Conservation (phyloP, 2,888 invertebrate species). For the Drosophila anomalata region DNA sequence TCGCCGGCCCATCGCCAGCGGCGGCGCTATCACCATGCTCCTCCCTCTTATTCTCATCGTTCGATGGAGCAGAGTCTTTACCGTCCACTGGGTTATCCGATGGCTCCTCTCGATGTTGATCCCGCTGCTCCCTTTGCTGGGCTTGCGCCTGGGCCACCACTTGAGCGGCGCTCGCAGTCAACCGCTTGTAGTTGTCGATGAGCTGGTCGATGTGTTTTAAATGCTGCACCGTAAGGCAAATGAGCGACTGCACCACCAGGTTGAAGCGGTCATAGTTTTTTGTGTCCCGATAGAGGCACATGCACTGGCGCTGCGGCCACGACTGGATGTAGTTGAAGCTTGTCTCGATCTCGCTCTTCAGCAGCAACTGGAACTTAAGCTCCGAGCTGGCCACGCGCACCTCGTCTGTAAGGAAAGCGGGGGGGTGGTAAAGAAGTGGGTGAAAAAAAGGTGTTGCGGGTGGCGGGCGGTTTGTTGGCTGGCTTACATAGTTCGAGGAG, state of each 20-base stretch:
- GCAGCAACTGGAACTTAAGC: slow-evolving; percentile 88
- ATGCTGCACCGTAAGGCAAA: slow-evolving; percentile 92
- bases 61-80: slow-evolving; percentile 44
- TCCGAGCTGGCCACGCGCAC: slow-evolving; percentile 91
- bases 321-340: slow-evolving; percentile 93
- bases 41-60: slow-evolving; percentile 46
- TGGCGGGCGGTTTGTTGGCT: slow-evolving; percentile 10
- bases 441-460: slow-evolving; percentile 3
- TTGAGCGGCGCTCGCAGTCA: slow-evolving; percentile 72
- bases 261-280: slow-evolving; percentile 97
- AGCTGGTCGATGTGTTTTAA: slow-evolving; percentile 89
- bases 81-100: slow-evolving; percentile 33
- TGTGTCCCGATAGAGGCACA: slow-evolving; percentile 96
- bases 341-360: slow-evolving; percentile 92
- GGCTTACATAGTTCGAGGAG: slow-evolving; percentile 93
- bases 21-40: slow-evolving; percentile 53
- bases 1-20: slow-evolving; percentile 61
- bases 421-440: slow-evolving; percentile 12
- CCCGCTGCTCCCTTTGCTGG: slow-evolving; percentile 42
- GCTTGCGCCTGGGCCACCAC: slow-evolving; percentile 65
- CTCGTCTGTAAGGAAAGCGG: slow-evolving; percentile 87
- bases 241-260: slow-evolving; percentile 93
- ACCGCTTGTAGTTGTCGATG: slow-evolving; percentile 84
- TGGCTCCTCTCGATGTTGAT: slow-evolving; percentile 39
- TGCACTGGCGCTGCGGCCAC: slow-evolving; percentile 97